Base-by-base conservation (phyloP, 2,888 invertebrate species). In the Eurytoma californica region DNA sequence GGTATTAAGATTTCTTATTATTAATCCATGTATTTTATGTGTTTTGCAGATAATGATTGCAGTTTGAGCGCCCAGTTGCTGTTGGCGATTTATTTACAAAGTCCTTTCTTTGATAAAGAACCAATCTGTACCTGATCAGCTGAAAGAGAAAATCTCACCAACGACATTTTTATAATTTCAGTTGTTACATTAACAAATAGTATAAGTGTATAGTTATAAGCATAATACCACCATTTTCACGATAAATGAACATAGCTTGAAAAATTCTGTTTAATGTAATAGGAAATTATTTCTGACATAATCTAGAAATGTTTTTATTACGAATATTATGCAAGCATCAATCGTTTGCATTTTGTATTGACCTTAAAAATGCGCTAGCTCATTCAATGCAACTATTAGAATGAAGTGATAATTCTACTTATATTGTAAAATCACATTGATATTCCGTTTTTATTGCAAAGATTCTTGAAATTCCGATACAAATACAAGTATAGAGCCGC, bases 101-200 rank as follows among this genome's bases (percentile, higher is more conserved):
- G 5, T 47, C n/a, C 16, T n/a, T 16, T 61, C 7, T 51, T 28
- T 61, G n/a, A 12, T 51, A 72, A 28, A 53, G 49, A 69, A 76
- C 79, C 49, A 61, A 24, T 61, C 76, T 53, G 67, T 77, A 76
- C 76, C 81, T 72, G 72, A 79, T 39, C 55, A 77, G 14, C 57
- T 81, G 30, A 18, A 53, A 28, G 5, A 9, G 30, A 30, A 5
- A 51, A 60, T n/a, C 18, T 14, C 1, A 24, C 30, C 9, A 60
- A 14, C 9, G 13, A n/a, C 28, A 61, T 61, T 16, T 61, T 16
- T 28, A 16, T 61, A 12, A 24, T 20, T n/a, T 57, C 18, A 7
- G 18, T 18, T 20, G 3, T 5, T 16, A 57, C 13, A 20, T 20
- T 57, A 20, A 57, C n/a, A 16, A 5, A n/a, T 20, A 18, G 3